Percentiles rank a stretch among this genome's conserved stretches.
These are phyloP conservation scores for Caenorhabditis briggsae DNA, from an alignment of 1,140 invertebrate species.

Conservation along the genomic window DNA sequence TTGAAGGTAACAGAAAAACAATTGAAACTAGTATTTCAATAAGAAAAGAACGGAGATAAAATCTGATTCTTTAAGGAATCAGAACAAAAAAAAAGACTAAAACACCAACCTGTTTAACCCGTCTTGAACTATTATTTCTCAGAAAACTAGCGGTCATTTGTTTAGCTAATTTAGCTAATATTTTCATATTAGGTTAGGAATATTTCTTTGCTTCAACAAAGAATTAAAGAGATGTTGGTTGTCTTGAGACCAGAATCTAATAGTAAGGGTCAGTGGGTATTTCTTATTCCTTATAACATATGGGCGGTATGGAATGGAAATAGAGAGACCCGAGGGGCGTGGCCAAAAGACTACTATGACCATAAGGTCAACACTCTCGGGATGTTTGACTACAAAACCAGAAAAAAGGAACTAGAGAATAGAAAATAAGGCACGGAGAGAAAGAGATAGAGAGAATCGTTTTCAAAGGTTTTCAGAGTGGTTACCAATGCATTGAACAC, in stretches of 20 bases:
- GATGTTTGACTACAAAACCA: slow-evolving; percentile 51
- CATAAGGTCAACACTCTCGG: slow-evolving; percentile 32
- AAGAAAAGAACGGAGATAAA: background rate
- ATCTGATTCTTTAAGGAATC: background rate
- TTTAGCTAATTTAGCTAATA: slow-evolving; percentile 26
- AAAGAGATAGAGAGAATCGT: background rate
- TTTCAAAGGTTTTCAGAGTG: slow-evolving; percentile 1
- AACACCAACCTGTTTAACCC: slow-evolving; percentile 26
- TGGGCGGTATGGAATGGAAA: slow-evolving; percentile 2
- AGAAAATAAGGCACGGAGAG: background rate
- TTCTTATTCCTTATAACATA: background rate
- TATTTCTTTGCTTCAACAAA: slow-evolving; percentile 18
- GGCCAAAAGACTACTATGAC: slow-evolving; percentile 8
- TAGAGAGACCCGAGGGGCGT: background rate
- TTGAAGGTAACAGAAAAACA: too few species aligned
- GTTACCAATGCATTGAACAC: background rate
- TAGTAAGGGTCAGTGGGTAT: background rate
- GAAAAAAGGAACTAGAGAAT: background rate
- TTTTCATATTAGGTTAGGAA: slow-evolving; percentile 14
- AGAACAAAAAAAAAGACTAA: background rate
- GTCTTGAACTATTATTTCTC: slow-evolving; percentile 7
- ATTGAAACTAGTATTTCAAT: background rate
- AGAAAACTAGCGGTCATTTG: slow-evolving; percentile 31
- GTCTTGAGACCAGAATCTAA: too few species aligned
- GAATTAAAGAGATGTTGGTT: background rate